Evolutionary conservation across 2,888 invertebrate species (phyloP).

Genomic region (Philereme vetulata): DNA sequence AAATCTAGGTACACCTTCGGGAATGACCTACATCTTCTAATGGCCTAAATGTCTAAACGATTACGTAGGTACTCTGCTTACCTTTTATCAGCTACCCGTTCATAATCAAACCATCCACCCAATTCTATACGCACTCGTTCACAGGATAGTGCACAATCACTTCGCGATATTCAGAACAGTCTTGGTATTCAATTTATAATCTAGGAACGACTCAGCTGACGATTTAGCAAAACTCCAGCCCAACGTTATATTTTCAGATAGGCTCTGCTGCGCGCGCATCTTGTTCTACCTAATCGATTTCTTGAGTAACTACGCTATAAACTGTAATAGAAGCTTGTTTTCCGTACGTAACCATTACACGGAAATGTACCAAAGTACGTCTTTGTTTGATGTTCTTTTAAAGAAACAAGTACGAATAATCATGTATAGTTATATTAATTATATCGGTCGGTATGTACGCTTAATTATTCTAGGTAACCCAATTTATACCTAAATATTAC

Average conservation of each 20-base stretch:
- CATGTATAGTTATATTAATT: no score
- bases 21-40: constrained; percentile 4
- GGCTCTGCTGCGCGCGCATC: constrained; percentile 27
- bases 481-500: background rate
- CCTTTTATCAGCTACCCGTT: constrained; percentile 12
- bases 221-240: constrained; percentile 5
- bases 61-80: background rate
- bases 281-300: constrained; percentile 23
- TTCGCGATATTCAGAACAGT: background rate
- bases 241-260: constrained; percentile 9
- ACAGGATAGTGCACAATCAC: background rate
- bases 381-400: background rate
- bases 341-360: background rate
- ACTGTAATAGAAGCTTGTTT: constrained; percentile 7
- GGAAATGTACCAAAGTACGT: background rate
- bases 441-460: no score
- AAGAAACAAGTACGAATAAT: no score
- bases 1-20: background rate
- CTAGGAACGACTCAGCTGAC: constrained; percentile 4
- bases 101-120: constrained; percentile 7
- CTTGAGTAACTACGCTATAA: constrained; percentile 2
- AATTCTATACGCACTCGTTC: background rate
- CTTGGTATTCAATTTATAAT: background rate
- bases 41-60: constrained; percentile 12
- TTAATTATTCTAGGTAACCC: no score